Percentiles rank a stretch among this genome's conserved stretches.
These are phyloP conservation scores for Spisula subtruncata DNA, from an alignment of 2,888 invertebrate species.

Conservation along the genomic window DNA sequence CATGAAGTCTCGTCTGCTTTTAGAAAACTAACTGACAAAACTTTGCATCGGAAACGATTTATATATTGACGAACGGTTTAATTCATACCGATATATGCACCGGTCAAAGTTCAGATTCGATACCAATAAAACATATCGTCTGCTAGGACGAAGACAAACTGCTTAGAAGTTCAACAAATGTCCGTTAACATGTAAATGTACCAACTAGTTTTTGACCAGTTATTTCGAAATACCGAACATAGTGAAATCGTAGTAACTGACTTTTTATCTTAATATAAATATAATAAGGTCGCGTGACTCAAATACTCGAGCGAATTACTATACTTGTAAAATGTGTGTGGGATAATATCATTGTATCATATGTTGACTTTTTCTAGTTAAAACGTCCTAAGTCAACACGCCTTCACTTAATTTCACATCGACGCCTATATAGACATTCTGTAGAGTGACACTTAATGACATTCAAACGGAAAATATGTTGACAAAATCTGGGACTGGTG, in stretches of 20 bases:
- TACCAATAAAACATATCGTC: neutral
- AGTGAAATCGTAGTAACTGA: neutral
- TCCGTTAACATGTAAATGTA: too few relatives aligned
- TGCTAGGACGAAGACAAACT: neutral
- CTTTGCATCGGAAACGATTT: neutral
- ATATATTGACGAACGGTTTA: neutral
- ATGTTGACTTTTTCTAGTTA: too few relatives aligned
- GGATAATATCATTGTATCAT: neutral
- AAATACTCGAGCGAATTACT: neutral
- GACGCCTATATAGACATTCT: too few relatives aligned
- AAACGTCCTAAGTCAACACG: too few relatives aligned
- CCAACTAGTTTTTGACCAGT: neutral
- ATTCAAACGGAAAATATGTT: too few relatives aligned
- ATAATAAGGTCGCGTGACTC: neutral
- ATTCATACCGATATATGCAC: neutral
- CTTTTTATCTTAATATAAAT: neutral
- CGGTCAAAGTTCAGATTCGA: neutral
- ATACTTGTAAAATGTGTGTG: constrained; percentile 8
- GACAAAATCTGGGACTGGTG: too few relatives aligned
- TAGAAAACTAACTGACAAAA: neutral
- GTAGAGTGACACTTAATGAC: too few relatives aligned
- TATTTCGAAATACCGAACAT: neutral
- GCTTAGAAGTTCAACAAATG: neutral
- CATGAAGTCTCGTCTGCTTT: neutral
- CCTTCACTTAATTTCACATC: too few relatives aligned